These are phyloP conservation scores for Suillia variegata DNA, from an alignment of 2,888 invertebrate genomes.

Conservation along the genomic window DNA sequence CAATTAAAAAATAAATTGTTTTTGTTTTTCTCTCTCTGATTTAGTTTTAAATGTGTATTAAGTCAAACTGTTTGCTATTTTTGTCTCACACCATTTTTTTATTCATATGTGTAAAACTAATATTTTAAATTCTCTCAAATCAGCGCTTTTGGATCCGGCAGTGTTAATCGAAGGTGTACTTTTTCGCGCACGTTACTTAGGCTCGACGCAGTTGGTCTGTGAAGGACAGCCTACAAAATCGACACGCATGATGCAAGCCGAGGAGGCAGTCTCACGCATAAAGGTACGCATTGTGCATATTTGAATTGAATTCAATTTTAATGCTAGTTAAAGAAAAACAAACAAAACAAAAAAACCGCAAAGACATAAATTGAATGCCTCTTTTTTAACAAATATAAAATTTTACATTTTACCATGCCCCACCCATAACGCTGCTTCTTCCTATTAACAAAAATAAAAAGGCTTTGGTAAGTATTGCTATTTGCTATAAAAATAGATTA, in stretches of 20 bases:
- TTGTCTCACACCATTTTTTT: too few relatives aligned
- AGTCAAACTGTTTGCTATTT: too few relatives aligned
- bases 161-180: conserved; percentile 99
- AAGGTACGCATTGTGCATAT: conserved; percentile 72
- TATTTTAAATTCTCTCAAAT: too few relatives aligned
- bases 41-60: too few relatives aligned
- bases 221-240: conserved; percentile 99
- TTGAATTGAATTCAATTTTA: neutral
- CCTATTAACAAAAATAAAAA: conserved; percentile 25
- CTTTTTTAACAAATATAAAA: too few relatives aligned
- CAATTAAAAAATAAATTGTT: too few relatives aligned
- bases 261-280: conserved; percentile 98
- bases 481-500: too few relatives aligned
- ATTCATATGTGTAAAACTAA: too few relatives aligned
- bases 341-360: neutral
- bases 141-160: conserved; percentile 69
- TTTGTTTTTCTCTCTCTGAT: too few relatives aligned
- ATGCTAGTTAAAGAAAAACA: neutral
- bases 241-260: conserved; percentile 99
- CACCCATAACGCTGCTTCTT: conserved; percentile 3
- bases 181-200: conserved; percentile 95
- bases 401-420: neutral
- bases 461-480: conserved; percentile 51
- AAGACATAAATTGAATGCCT: too few relatives aligned
- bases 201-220: conserved; percentile 97